These are phyloP conservation scores for Muscicapa striata DNA, from an alignment of 2,797 vertebrate species.

Conservation along the genomic window DNA sequence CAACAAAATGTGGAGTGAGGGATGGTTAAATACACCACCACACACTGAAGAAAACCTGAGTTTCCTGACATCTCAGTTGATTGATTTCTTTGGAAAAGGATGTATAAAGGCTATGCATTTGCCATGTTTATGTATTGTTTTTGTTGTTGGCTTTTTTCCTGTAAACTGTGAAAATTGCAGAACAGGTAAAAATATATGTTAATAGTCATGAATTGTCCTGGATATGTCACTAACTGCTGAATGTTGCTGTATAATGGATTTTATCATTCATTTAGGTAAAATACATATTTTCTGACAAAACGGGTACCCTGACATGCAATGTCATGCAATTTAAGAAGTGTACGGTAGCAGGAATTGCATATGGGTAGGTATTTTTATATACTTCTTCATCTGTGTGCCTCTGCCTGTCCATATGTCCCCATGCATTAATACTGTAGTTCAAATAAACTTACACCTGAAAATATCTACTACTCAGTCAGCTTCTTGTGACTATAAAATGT, in stretches of 20 bases:
- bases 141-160: not conserved
- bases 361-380: conserved; percentile 84
- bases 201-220: not conserved
- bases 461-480: not conserved
- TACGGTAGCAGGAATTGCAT: conserved; percentile 94
- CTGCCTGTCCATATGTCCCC: not conserved
- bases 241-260: conserved; percentile 3
- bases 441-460: not conserved
- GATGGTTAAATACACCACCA: not conserved
- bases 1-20: not conserved
- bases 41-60: not conserved
- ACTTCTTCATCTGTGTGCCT: not conserved
- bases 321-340: conserved; percentile 99
- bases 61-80: not conserved
- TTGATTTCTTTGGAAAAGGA: not conserved
- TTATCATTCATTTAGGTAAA: conserved; percentile 85
- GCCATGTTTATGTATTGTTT: not conserved
- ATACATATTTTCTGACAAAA: conserved; percentile 99
- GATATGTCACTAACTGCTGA: not conserved
- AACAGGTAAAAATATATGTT: not conserved
- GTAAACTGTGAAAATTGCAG: not conserved
- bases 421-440: not conserved
- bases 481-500: not conserved
- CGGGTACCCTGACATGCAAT: conserved; percentile 96
- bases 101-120: not conserved